Percentiles rank a stretch among this genome's conserved stretches.
Evolutionary conservation across 2,797 vertebrate species (phyloP).

Genomic region (Myotis myotis): DNA sequence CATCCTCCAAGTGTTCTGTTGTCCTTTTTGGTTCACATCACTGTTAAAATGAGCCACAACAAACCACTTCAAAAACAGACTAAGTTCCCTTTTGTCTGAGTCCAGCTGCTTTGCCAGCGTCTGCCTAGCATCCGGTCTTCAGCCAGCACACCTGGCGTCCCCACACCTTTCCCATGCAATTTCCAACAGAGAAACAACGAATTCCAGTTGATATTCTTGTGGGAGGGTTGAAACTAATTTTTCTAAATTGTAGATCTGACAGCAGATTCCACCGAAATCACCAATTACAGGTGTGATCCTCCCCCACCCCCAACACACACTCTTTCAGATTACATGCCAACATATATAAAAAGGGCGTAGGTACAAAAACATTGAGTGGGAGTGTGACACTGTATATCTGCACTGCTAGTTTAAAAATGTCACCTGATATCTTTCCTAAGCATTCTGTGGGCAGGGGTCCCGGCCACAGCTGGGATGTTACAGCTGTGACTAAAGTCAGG

Average conservation of each 20-base stretch:
- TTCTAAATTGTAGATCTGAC: neutral
- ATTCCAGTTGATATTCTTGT: neutral
- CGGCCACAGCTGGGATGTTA: neutral
- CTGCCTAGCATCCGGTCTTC: constrained; percentile 22
- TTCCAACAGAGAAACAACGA: neutral
- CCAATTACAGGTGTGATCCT: neutral
- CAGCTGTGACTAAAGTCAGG: neutral
- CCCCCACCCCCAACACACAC: accelerated
- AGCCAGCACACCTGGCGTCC: neutral
- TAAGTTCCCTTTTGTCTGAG: neutral
- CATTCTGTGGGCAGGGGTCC: neutral
- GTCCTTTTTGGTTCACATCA: neutral
- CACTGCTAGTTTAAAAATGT: neutral
- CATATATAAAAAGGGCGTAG: neutral
- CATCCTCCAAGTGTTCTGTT: neutral
- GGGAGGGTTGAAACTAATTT: neutral
- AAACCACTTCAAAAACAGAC: constrained; percentile 7
- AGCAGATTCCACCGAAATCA: neutral
- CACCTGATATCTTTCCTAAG: neutral
- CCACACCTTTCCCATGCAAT: neutral
- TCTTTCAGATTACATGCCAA: neutral
- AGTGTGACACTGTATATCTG: neutral
- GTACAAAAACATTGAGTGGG: neutral
- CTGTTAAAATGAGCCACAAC: constrained; percentile 31
- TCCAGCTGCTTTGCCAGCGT: neutral